phyloP scores from a whole-genome alignment of 92 coral and sea anemone species.

The Micromussa lordhowensis region DNA sequence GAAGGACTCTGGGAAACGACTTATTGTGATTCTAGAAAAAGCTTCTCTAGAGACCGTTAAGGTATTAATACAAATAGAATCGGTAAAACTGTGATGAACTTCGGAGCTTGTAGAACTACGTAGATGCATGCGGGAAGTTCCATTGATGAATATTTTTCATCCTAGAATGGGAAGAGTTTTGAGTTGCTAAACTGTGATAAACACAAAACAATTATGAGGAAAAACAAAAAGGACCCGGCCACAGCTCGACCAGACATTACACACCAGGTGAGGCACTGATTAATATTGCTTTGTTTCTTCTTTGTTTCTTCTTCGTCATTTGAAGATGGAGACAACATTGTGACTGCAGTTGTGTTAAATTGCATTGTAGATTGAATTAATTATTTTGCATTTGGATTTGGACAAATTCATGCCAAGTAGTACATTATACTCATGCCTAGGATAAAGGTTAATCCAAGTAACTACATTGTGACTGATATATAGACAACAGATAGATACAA shows the following conservation, averaged over 20 bases:
- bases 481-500: too few species aligned
- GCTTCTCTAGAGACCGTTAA: conserved; percentile 97
- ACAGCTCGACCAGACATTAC: conserved; percentile 93
- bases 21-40: conserved; percentile 88
- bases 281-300: not conserved
- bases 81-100: too few species aligned
- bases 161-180: conserved; percentile 94
- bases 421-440: too few species aligned
- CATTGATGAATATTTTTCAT: not conserved
- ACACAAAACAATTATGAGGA: conserved; percentile 91
- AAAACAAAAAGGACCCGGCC: conserved; percentile 86
- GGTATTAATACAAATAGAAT: conserved; percentile 40
- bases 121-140: too few species aligned
- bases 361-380: too few species aligned
- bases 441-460: too few species aligned
- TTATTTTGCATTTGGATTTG: too few species aligned
- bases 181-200: conserved; percentile 95
- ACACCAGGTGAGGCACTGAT: conserved; percentile 79
- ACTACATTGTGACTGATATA: too few species aligned
- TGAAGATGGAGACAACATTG: not conserved
- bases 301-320: too few species aligned
- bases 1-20: conserved; percentile 93
- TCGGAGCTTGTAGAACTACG: too few species aligned
- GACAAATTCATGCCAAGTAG: too few species aligned
- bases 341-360: not conserved